phyloP scores from a whole-genome alignment of 2,113 vertebrate genomes.

The Galemys pyrenaicus region DNA sequence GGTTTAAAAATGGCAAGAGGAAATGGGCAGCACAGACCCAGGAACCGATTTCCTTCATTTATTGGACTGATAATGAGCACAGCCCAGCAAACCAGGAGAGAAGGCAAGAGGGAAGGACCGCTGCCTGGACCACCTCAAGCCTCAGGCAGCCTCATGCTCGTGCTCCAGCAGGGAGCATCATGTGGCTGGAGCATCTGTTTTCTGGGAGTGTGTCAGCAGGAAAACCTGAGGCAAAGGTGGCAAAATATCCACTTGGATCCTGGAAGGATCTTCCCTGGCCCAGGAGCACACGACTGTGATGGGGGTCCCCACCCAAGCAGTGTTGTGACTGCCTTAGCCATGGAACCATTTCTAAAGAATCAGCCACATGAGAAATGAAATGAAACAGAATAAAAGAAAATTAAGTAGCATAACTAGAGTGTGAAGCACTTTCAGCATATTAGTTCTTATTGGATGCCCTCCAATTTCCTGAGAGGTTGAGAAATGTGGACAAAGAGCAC shows the following conservation, averaged over 20 bases:
- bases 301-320: not conserved
- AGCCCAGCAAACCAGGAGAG: conserved; percentile 35
- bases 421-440: not conserved
- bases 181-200: not conserved
- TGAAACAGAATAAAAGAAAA: not conserved
- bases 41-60: conserved; percentile 70
- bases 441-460: not conserved
- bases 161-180: not conserved
- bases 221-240: not conserved
- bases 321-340: not conserved
- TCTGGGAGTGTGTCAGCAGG: not conserved
- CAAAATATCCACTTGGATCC: not conserved
- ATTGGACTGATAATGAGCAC: conserved; percentile 54
- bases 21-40: conserved; percentile 75
- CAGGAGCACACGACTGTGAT: not conserved
- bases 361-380: not conserved
- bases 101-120: not conserved
- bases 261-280: not conserved
- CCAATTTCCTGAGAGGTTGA: not conserved
- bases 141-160: not conserved
- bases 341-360: not conserved
- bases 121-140: not conserved
- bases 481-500: not conserved
- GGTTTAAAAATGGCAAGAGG: conserved; percentile 71
- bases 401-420: not conserved